These are phyloP conservation scores for Zoroaster sp. DNA, from an alignment of 53 echinoderm and acorn worm species.

Conservation along the genomic window DNA sequence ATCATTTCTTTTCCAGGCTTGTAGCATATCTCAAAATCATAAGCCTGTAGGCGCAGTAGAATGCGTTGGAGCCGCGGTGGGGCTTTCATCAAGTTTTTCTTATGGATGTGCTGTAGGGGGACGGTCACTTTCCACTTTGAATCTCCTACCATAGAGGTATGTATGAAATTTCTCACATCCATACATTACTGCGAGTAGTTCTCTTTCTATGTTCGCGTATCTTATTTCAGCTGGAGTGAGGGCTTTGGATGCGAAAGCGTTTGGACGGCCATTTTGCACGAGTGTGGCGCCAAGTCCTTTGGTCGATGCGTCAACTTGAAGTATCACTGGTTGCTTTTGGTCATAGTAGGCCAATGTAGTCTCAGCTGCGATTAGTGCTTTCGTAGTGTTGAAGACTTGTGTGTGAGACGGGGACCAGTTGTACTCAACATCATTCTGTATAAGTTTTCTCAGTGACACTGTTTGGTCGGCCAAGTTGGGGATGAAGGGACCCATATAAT, in stretches of 20 bases:
- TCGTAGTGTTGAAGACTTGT: background rate
- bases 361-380: background rate
- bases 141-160: slow-evolving; percentile 69
- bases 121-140: slow-evolving; percentile 69
- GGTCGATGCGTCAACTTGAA: slow-evolving; percentile 53
- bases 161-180: slow-evolving; percentile 76
- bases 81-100: slow-evolving; percentile 64
- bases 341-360: slow-evolving; percentile 52
- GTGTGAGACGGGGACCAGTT: slow-evolving; percentile 23
- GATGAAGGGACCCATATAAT: slow-evolving; percentile 46
- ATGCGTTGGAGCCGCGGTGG: no score
- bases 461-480: slow-evolving; percentile 30
- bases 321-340: slow-evolving; percentile 10
- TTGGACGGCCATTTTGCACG: slow-evolving; percentile 49
- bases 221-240: slow-evolving; percentile 48
- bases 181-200: slow-evolving; percentile 69
- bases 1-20: no score
- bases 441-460: background rate
- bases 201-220: slow-evolving; percentile 51
- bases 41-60: no score
- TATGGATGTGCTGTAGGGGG: slow-evolving; percentile 70
- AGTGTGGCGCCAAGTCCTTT: slow-evolving; percentile 54
- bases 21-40: no score
- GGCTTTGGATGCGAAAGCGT: slow-evolving; percentile 61
- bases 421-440: background rate